Percentiles rank a stretch among this genome's conserved stretches.
phyloP scores from a whole-genome alignment of 2,797 vertebrate species.

The Crax fasciolata region DNA sequence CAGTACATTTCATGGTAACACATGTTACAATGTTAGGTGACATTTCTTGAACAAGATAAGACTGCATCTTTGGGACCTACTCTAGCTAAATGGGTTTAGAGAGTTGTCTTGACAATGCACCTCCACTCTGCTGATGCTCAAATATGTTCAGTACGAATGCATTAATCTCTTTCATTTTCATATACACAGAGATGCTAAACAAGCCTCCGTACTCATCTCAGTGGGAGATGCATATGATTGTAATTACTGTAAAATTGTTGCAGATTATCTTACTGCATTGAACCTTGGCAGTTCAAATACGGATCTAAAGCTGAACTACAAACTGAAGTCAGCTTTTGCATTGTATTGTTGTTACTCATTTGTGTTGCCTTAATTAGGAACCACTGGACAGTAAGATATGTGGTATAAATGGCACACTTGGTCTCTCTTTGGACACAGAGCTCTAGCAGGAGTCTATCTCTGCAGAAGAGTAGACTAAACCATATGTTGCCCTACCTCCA shows the following conservation, averaged over 20 bases:
- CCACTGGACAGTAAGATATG: not conserved
- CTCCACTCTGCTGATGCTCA: not conserved
- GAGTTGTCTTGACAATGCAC: not conserved
- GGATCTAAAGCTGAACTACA: not conserved
- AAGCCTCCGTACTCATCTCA: not conserved
- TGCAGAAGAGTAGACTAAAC: not conserved
- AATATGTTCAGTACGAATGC: not conserved
- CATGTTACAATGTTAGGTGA: conserved; percentile 19
- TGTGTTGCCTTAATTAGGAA: not conserved
- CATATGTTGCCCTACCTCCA: not conserved
- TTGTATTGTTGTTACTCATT: not conserved
- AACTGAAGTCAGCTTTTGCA: not conserved
- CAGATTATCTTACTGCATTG: not conserved
- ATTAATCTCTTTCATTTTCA: conserved; percentile 33
- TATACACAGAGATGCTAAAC: conserved; percentile 4
- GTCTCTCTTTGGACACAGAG: not conserved
- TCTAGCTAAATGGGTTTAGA: conserved; percentile 28
- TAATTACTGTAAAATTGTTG: not conserved
- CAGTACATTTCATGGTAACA: conserved; percentile 3
- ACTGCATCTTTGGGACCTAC: conserved; percentile 29
- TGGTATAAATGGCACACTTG: not conserved
- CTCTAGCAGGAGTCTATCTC: not conserved
- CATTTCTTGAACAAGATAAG: conserved; percentile 23
- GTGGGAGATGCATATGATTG: not conserved
- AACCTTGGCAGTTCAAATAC: not conserved